Evolutionary conservation across 2,888 invertebrate species (phyloP), one percentile per base, ranked within the genome.

Genomic region (Mythimna impura): DNA sequence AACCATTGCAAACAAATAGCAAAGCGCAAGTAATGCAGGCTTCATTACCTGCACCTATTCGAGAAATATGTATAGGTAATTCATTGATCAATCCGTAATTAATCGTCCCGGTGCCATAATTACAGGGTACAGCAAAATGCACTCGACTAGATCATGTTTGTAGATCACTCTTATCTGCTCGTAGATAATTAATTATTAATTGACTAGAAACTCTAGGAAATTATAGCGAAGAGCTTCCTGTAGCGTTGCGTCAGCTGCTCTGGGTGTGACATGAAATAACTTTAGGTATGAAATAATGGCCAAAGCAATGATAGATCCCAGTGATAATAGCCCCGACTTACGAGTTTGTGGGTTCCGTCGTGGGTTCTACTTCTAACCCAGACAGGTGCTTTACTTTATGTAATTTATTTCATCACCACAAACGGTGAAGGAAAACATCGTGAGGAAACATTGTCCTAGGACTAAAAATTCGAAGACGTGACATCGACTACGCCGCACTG

Each of bases 101-200:
- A 86, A 86, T 84, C 64, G 66, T 40, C n/a, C 62, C 43, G 71
- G 75, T 68, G 40, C 50, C 65, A 71, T 88, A 85, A 82, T 88
- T 85, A 84, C 69, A 66, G 61, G 61, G 62, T 75, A 88, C 88
- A 89, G 68, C 86, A 74, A 84, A 88, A 75, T 81, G 89, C 89
- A 89, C 88, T 88, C 81, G 81, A 69, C 73, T 62, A 60, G 77
- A 80, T 84, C 85, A 78, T 81, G 80, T 83, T 79, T 62, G 61
- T 67, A 73, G 70, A 81, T 81, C 84, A 81, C 34, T 83, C 50
- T 86, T 77, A 83, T 86, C 86, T 83, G 14, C 17, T 34, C 68
- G 52, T 17, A 73, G 80, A 71, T 80, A 81, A 70, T 80, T 83
- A 78, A 86, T 85, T 86, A 57, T 76, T 81, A 79, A 81, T 86